Evolutionary conservation across 2,888 invertebrate genomes (phyloP).

Genomic region (Euzetes globulus): DNA sequence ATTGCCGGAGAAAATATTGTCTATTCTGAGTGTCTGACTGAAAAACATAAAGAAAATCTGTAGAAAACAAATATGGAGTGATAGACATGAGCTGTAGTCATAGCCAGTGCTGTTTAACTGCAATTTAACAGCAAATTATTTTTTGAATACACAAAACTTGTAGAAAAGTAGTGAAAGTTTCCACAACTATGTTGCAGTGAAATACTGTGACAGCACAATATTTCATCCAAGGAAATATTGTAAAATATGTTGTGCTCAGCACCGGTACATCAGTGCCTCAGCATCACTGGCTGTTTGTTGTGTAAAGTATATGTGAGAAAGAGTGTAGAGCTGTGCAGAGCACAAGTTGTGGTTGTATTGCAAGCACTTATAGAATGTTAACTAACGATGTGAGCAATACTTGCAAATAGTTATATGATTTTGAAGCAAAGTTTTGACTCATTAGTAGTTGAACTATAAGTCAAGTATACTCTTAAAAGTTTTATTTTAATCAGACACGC

Average conservation of each 20-base stretch:
- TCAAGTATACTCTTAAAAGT: slow-evolving; percentile 19
- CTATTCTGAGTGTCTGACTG: neutral
- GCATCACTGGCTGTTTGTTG: neutral
- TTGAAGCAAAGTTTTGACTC: slow-evolving; percentile 8
- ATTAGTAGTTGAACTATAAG: slow-evolving; percentile 22
- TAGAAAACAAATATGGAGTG: neutral
- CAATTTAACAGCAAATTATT: slow-evolving; percentile 1
- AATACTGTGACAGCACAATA: neutral
- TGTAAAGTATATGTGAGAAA: neutral
- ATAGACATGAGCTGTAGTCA: neutral
- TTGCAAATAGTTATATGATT: neutral
- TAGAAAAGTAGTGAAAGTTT: neutral
- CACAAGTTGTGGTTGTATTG: neutral
- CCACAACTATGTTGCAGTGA: neutral
- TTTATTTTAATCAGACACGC: slow-evolving; percentile 15
- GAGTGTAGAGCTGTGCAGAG: neutral
- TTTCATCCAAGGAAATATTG: neutral
- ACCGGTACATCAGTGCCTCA: slow-evolving; percentile 8
- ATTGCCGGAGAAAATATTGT: neutral
- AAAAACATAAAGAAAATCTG: neutral
- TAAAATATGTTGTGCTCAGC: neutral
- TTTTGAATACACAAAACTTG: neutral
- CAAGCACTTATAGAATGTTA: neutral
- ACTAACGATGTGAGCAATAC: slow-evolving; percentile 1
- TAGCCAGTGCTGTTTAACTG: neutral